Evolutionary conservation across 2,888 invertebrate species (phyloP).

Genomic region (Xestia c-nigrum): DNA sequence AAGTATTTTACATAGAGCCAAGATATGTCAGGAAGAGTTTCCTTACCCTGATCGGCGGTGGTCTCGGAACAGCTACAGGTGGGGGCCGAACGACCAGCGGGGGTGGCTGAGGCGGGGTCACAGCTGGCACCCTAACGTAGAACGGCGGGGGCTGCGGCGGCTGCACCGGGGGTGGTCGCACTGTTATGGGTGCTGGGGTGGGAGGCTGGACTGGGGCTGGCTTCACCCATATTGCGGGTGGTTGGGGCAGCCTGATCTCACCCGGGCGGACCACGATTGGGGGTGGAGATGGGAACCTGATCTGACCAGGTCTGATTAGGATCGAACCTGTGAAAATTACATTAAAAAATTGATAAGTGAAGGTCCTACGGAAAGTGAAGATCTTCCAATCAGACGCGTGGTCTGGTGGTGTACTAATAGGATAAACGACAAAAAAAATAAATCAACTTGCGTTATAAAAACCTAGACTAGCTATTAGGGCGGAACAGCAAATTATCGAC

Average conservation of each 20-base stretch:
- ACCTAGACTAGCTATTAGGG: too few species aligned
- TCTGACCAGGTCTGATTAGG: constrained; percentile 79
- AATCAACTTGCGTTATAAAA: too few species aligned
- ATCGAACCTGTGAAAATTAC: constrained; percentile 73
- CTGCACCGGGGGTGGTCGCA: constrained; percentile 75
- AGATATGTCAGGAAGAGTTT: not conserved
- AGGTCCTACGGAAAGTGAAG: not conserved
- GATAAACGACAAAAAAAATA: too few species aligned
- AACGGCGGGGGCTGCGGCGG: constrained; percentile 77
- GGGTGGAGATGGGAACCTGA: constrained; percentile 76
- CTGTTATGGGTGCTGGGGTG: constrained; percentile 74
- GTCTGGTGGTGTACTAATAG: not conserved
- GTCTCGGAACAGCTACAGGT: constrained; percentile 75
- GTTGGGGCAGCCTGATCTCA: constrained; percentile 71
- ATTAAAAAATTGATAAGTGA: not conserved
- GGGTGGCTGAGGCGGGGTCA: constrained; percentile 74
- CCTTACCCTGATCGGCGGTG: constrained; percentile 76
- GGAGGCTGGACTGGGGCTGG: constrained; percentile 79
- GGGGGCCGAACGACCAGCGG: constrained; percentile 79
- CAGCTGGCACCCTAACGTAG: constrained; percentile 75
- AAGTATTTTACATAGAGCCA: not conserved
- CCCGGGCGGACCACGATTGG: constrained; percentile 81
- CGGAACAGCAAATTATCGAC: too few species aligned
- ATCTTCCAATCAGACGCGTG: not conserved
- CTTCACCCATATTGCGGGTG: constrained; percentile 77